Conservation (phyloP, 2,888 invertebrate genomes). For the Mythimna impura region DNA sequence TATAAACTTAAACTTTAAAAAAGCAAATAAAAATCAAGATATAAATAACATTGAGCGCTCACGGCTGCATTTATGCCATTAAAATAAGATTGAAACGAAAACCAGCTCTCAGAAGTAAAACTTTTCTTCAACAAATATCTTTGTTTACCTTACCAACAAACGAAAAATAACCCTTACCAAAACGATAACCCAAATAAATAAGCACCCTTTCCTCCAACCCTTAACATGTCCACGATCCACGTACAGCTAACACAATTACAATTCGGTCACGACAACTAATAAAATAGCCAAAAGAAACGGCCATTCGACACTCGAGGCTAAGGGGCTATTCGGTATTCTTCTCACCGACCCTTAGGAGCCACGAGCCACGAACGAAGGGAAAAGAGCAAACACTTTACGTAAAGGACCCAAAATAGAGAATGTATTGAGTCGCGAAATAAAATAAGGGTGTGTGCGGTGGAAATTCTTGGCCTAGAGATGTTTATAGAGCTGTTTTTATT, state of each 20-base stretch:
- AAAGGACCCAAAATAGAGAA: slow-evolving; percentile 84
- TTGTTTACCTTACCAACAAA: not conserved
- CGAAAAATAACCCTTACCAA: slow-evolving; percentile 21
- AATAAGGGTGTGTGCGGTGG: slow-evolving; percentile 85
- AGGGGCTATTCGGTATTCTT: slow-evolving; percentile 87
- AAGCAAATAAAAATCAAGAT: too few species aligned
- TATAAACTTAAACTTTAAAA: too few species aligned
- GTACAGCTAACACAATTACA: slow-evolving; percentile 80
- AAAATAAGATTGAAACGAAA: not conserved
- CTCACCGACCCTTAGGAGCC: slow-evolving; percentile 81
- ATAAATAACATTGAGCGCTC: too few species aligned
- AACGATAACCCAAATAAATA: slow-evolving; percentile 45
- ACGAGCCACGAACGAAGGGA: slow-evolving; percentile 75
- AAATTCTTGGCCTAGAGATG: slow-evolving; percentile 69
- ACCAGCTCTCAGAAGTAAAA: not conserved
- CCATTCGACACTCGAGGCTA: slow-evolving; percentile 83
- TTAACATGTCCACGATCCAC: slow-evolving; percentile 32
- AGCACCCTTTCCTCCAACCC: slow-evolving; percentile 26
- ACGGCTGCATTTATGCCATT: not conserved
- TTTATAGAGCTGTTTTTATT: slow-evolving; percentile 70
- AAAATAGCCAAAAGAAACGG: slow-evolving; percentile 86
- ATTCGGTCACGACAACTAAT: slow-evolving; percentile 86
- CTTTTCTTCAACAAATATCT: not conserved
- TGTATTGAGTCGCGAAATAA: slow-evolving; percentile 90
- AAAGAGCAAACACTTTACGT: slow-evolving; percentile 86